Percentiles rank a stretch among this genome's conserved stretches.
phyloP scores from a whole-genome alignment of 2,888 invertebrate species.

The Lepidocyrtinus sp. region DNA sequence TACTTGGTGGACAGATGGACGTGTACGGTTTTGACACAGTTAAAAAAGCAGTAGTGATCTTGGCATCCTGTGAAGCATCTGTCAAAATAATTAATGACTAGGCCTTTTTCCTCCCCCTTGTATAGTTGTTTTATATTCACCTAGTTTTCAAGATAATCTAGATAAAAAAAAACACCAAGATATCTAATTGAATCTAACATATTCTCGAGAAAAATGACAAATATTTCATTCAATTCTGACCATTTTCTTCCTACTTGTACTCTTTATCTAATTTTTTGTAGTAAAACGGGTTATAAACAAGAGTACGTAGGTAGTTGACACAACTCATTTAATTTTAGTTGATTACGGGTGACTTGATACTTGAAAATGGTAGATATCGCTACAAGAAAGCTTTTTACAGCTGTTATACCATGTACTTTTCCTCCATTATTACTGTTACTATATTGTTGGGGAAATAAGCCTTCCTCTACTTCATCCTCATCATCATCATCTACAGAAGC shows the following conservation, averaged over 20 bases:
- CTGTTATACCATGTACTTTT: neutral
- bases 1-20: too few relatives aligned
- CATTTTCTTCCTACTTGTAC: neutral
- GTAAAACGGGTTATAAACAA: constrained; percentile 24
- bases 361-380: too few relatives aligned
- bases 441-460: neutral
- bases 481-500: constrained; percentile 4
- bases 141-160: constrained; percentile 12
- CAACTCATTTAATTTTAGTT: constrained; percentile 11
- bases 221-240: constrained; percentile 36
- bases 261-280: neutral
- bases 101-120: neutral
- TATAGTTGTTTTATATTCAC: neutral
- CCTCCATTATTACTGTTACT: constrained; percentile 3
- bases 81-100: constrained; percentile 11
- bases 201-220: constrained; percentile 25
- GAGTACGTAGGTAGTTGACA: neutral
- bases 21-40: too few relatives aligned
- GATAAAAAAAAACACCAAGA: neutral
- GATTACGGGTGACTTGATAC: neutral
- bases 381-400: neutral
- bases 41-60: too few relatives aligned
- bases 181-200: constrained; percentile 1
- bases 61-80: neutral
- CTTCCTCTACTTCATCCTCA: neutral